These are phyloP conservation scores for Salvelinus namaycush DNA, from an alignment of 2,113 vertebrate genomes.

Conservation along the genomic window DNA sequence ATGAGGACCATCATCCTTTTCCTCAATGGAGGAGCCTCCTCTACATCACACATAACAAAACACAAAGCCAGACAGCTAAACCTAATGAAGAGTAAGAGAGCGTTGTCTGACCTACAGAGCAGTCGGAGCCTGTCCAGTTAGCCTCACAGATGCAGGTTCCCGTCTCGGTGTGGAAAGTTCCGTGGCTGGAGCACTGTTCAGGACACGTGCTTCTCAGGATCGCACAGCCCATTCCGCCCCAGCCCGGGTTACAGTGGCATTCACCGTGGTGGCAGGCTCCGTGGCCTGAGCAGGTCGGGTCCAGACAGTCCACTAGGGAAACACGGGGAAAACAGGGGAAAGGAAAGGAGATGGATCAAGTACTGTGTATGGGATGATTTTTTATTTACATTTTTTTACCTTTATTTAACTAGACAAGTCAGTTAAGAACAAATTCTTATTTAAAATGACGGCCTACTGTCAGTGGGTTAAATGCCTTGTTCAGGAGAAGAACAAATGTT, in stretches of 20 bases:
- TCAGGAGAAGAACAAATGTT: too few relatives aligned
- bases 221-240: slow-evolving; percentile 91
- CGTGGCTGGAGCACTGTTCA: slow-evolving; percentile 93
- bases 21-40: too few relatives aligned
- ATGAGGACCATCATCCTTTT: too few relatives aligned
- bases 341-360: too few relatives aligned
- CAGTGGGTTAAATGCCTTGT: too few relatives aligned
- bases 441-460: too few relatives aligned
- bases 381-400: too few relatives aligned
- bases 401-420: too few relatives aligned
- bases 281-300: slow-evolving; percentile 89
- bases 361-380: too few relatives aligned
- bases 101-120: slow-evolving; percentile 85
- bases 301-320: slow-evolving; percentile 88
- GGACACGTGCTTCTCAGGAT: slow-evolving; percentile 92
- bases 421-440: too few relatives aligned
- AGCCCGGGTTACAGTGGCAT: slow-evolving; percentile 94
- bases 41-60: too few relatives aligned
- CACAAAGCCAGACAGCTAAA: too few relatives aligned
- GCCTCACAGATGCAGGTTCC: slow-evolving; percentile 89
- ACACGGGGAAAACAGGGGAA: background rate
- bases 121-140: slow-evolving; percentile 93
- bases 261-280: slow-evolving; percentile 92
- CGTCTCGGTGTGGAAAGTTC: slow-evolving; percentile 88
- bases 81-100: background rate